Conservation (phyloP, 2,797 vertebrate genomes). For the Aulostomus chinensis region DNA sequence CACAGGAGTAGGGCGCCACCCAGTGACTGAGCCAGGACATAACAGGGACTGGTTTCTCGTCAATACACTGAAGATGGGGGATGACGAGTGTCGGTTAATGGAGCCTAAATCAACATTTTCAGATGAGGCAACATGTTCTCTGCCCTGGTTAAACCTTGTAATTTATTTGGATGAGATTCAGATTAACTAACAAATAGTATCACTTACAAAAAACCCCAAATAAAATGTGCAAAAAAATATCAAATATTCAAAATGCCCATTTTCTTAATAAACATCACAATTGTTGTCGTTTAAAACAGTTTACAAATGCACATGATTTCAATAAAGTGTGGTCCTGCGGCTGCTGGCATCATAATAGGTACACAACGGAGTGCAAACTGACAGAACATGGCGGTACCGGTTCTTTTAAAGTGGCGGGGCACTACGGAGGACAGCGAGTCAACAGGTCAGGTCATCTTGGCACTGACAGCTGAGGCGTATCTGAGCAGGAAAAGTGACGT, state of each 20-base stretch:
- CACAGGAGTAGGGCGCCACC: slow-evolving; percentile 57
- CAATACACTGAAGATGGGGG: no score
- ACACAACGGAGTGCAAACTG: slow-evolving; percentile 59
- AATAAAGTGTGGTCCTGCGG: slow-evolving; percentile 58
- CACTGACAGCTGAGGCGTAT: slow-evolving; percentile 40
- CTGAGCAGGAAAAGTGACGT: background rate
- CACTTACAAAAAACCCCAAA: slow-evolving; percentile 69
- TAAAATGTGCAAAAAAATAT: slow-evolving; percentile 70
- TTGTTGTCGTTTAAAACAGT: slow-evolving; percentile 57
- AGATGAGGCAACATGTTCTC: slow-evolving; percentile 13
- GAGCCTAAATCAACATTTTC: background rate
- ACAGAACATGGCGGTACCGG: slow-evolving; percentile 61
- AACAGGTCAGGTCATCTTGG: slow-evolving; percentile 9
- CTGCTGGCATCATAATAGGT: slow-evolving; percentile 60
- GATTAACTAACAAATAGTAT: slow-evolving; percentile 40
- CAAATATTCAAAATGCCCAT: slow-evolving; percentile 67
- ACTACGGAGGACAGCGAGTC: slow-evolving; percentile 47
- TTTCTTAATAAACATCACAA: slow-evolving; percentile 59
- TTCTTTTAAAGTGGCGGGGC: slow-evolving; percentile 63
- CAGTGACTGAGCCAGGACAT: slow-evolving; percentile 33
- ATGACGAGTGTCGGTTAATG: background rate
- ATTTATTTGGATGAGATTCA: slow-evolving; percentile 38
- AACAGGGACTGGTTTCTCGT: background rate
- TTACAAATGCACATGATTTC: slow-evolving; percentile 63
- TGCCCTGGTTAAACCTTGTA: slow-evolving; percentile 25